Conservation (phyloP, 2,888 invertebrate species). For the Rhagophthalmus giganteus region DNA sequence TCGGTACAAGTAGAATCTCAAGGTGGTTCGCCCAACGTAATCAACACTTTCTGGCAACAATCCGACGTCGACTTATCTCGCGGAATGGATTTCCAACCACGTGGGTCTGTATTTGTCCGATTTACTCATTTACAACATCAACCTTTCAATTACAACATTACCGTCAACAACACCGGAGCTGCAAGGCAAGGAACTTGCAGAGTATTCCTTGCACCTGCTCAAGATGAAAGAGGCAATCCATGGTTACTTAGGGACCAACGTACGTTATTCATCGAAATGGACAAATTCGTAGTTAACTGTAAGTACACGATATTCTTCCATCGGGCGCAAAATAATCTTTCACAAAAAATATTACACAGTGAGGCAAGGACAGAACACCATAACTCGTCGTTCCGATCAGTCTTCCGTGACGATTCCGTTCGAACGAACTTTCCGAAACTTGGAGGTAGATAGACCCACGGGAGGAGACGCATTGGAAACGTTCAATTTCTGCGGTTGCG, state of each 20-base stretch:
- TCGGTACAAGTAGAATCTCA: constrained; percentile 60
- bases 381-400: constrained; percentile 68
- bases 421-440: constrained; percentile 76
- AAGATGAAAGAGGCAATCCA: constrained; percentile 65
- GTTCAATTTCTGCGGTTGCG: constrained; percentile 86
- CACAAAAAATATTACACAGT: constrained; percentile 55
- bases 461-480: constrained; percentile 56
- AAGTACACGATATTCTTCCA: constrained; percentile 48
- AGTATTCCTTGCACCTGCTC: constrained; percentile 70
- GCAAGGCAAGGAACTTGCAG: constrained; percentile 66
- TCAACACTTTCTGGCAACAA: constrained; percentile 79
- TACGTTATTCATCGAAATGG: constrained; percentile 70
- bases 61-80: constrained; percentile 76
- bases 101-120: constrained; percentile 72
- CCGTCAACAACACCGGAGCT: constrained; percentile 54
- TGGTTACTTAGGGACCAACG: constrained; percentile 67
- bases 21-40: constrained; percentile 59
- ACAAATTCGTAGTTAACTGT: constrained; percentile 69
- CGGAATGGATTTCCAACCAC: constrained; percentile 80
- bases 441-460: constrained; percentile 64
- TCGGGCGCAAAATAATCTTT: not conserved
- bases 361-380: constrained; percentile 66
- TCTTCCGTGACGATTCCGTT: constrained; percentile 86
- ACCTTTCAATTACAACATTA: constrained; percentile 65
- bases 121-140: constrained; percentile 80